A percentile compares a stretch with the other conserved stretches of the same genome.
These are phyloP conservation scores for Nyctereutes procyonoides DNA, from an alignment of 2,113 vertebrate genomes.

Conservation along the genomic window DNA sequence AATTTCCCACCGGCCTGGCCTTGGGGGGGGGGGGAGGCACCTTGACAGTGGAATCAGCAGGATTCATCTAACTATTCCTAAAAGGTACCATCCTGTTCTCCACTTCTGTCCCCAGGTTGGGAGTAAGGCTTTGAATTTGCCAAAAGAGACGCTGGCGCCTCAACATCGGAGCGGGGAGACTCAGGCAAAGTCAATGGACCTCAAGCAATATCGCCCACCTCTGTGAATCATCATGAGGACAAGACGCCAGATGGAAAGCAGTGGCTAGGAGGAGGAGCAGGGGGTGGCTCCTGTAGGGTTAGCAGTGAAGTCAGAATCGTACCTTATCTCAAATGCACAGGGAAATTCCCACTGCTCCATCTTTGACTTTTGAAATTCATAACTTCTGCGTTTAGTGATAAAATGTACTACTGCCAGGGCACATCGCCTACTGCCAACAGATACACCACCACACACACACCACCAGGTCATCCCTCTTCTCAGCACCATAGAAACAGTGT, in stretches of 20 bases:
- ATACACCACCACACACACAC: too few species aligned
- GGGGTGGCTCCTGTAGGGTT: neutral
- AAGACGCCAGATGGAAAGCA: neutral
- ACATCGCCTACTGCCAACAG: neutral
- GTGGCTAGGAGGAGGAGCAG: too few species aligned
- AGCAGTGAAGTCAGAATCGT: neutral
- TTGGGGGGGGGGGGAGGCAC: neutral
- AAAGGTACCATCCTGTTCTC: neutral
- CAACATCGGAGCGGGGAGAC: neutral
- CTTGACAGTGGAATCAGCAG: neutral
- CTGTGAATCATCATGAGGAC: neutral
- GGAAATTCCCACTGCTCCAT: neutral
- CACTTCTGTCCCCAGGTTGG: neutral
- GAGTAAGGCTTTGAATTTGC: neutral
- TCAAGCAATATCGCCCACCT: neutral
- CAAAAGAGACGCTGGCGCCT: neutral
- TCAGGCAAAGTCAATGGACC: neutral
- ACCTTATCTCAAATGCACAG: neutral
- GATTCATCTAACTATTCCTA: neutral
- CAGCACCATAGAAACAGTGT: neutral
- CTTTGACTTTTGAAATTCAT: neutral
- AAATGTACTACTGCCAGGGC: neutral
- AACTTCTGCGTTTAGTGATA: neutral
- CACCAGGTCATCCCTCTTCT: neutral
- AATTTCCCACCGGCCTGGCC: neutral